Evolutionary conservation across 2,797 vertebrate genomes (phyloP), one percentile per base, ranked within the genome.

Genomic region (Lophotriccus pileatus): DNA sequence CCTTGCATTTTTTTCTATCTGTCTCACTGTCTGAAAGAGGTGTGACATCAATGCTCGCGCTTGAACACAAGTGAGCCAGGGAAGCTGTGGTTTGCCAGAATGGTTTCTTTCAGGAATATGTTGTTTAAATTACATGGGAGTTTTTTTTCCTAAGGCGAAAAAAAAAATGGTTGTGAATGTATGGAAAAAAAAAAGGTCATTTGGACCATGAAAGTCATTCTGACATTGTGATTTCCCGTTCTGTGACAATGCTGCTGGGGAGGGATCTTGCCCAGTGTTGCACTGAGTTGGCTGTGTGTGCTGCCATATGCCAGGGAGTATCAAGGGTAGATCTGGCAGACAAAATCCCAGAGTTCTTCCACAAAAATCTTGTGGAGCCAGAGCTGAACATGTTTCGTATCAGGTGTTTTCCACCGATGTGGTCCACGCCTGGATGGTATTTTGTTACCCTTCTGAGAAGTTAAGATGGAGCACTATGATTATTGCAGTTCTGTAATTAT

Each of bases 41-140:
- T 87, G n/a, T 77, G 39, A 75, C 49, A 30, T 69, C 30, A 36
- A 0, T 53, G 32, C 62, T 91, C 66, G 56, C 30, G 24, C 43
- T 92, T 92, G 75, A 53, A 79, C 67, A 88, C 72, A 87, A 86
- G 25, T 24, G 75, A 73, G 37, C 89, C 41, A 74, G 53, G 63
- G 88, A 50, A 67, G 53, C 64, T 89, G 60, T 74, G 69, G 55
- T 87, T 95, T 95, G 78, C 64, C 77, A 50, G 19, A 84, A 76
- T 41, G 27, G 10, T 72, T 85, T 89, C 46, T 80, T 89, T 83
- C 34, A 74, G 41, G 21, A 88, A 24, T 41, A 30, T 36, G 1
- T 67, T 53, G 93, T 80, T 52, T 5, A 44, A 85, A 90, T 84
- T 16, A 6, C 4, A 5, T 39, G 6, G 10, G 4, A 11, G 41